Base-by-base conservation (phyloP, 2,888 invertebrate species). In the Trichogramma evanescens region DNA sequence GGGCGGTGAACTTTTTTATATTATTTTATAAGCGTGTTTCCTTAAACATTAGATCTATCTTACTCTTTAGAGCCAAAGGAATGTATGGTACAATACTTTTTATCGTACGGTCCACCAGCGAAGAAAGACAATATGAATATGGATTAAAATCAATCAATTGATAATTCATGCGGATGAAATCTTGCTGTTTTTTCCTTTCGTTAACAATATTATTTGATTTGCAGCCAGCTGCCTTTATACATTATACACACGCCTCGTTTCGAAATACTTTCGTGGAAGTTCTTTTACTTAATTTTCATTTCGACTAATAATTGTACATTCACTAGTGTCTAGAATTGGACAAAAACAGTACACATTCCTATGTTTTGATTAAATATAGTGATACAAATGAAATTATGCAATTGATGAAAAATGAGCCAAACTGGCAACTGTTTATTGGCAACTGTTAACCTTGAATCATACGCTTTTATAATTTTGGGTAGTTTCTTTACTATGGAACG, bases 61-160 rank as follows among this genome's bases (percentile, higher is more conserved):
- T 1, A 26, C 26, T 26, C 66, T 68, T 77, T 77, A 77, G 77
- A 78, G 77, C 77, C 77, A 75, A 77, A 78, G 77, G 77, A 78
- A 78, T 78, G 77, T 78, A 77, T 74, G 73, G 76, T 77, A 78
- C 77, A 78, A 78, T 77, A 77, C 77, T 76, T 65, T 50, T 71
- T 72, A 77, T 73, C 74, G 74, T 75, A 71, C 69, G 26, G 26
- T 74, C 71, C 69, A 71, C 71, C 70, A 72, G 68, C 70, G 70
- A 75, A 72, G 67, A 71, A 72, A 63, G 55, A 65, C 57, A 62
- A 64, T 66, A 57, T 61, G 46, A 53, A 65, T 63, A 45, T 49
- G 64, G 59, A 63, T 66, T 69, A 69, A 1, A 26, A 26, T 26
- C 26, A 26, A 26, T 26, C 26, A 26, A 26, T 26, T 26, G 26